Base-by-base conservation (phyloP, 2,888 invertebrate genomes). In the Unio pictorum region DNA sequence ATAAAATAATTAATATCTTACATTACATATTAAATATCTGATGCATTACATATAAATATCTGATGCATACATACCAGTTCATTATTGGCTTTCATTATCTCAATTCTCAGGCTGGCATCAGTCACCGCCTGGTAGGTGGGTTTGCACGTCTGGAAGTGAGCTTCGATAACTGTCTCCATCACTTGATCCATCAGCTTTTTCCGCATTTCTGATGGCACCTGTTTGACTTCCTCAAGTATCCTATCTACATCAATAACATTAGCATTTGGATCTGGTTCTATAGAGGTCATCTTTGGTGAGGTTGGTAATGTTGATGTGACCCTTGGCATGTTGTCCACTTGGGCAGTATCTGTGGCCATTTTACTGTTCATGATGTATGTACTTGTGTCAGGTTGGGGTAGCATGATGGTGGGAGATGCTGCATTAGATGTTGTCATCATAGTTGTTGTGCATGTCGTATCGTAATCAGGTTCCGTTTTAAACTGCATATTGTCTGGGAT, bases 121-220 rank as follows among this genome's bases (percentile, higher is more conserved):
- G 68, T 73, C 11, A 89, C 86, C 91, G 96, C 96, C 88, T 96
- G 96, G 86, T 95, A 93, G 86, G 98, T 98, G 91, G 97, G 98
- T 91, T 96, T 97, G 92, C 97, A 98, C 83, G 98, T 98, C 91
- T 96, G 96, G 88, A 96, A 93, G 91, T 99, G 98, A 59, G 98
- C 98, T 80, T 95, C 93, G 83, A 98, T 94, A 76, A 98, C 96
- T 61, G 94, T 94, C 79, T 95, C 92, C 78, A 97, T 93, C 87
- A 97, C 86, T 73, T 84, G 84, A 56, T 82, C 74, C 11, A 87
- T 82, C 67, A 87, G 69, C 54, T 83, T 73, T 26, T 76, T 71
- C 18, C 86, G 71, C 3, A 81, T 65, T 20, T 79, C 81, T 1
- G 84, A 76, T 7, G 85, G 86, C 8, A 75, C 74, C 69, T 82